Evolutionary conservation across 2,797 vertebrate genomes (phyloP), one percentile per base, ranked within the genome.

Genomic region (Semaprochilodus insignis): DNA sequence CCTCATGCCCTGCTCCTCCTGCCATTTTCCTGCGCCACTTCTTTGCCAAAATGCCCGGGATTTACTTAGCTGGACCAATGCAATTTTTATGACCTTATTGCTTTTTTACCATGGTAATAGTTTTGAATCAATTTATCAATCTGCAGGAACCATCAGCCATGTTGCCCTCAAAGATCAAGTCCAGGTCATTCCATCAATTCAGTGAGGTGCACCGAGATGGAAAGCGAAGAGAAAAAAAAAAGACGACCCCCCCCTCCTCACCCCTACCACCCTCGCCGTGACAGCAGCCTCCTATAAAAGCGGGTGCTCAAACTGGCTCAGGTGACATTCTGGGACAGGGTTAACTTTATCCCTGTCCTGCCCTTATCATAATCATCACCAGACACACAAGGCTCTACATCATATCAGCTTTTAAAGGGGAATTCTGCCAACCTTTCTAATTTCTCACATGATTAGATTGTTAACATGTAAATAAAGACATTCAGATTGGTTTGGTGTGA

Each of bases 61-160:
- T 99, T 99, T 99, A 98, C 97, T 97, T 96, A 97, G 95, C 96
- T 77, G 92, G 93, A 93, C 93, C 94, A 95, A 98, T 99, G 97
- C 98, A 99, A 99, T 99, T 99, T 99, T 99, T 98, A 99, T 99
- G 97, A 99, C 98, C 97, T 98, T 99, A 98, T 98, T 98, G 97
- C 97, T 99, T 99, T 99, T 97, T 97, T 97, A 96, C 97, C 97
- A 97, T 97, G 97, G 97, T 98, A 99, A 99, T 99, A 98, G 97
- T 99, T 99, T 99, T 95, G 97, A 99, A 99, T 99, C 97, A 99
- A 99, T 99, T 98, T 98, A 98, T 99, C 97, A 99, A 98, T 98
- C 96, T 97, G 95, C 95, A 92, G 87, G 94, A 96, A 95, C 97
- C 96, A 97, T 98, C 97, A 98, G 96, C 91, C 96, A 93, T 94